Evolutionary conservation across 1,140 invertebrate species (phyloP).

Genomic region (Brachionus koreanus): DNA sequence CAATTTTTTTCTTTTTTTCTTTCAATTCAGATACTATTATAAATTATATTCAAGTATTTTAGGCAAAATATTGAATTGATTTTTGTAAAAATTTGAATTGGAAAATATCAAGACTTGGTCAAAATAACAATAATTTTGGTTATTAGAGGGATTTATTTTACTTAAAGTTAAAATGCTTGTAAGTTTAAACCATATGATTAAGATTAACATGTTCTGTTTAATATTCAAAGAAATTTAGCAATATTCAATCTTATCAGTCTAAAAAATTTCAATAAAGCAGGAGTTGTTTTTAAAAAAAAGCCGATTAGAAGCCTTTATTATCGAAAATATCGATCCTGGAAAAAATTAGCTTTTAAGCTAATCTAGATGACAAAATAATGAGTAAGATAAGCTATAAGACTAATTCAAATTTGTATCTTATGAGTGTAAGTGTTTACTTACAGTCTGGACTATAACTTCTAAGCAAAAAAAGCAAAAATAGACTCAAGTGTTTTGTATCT

Average conservation of each 20-base stretch:
- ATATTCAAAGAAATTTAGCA: background rate
- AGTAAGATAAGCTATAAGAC: background rate
- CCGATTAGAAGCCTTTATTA: background rate
- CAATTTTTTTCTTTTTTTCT: no score
- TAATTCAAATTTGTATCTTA: background rate
- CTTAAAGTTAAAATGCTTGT: no score
- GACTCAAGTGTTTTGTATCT: background rate
- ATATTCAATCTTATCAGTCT: background rate
- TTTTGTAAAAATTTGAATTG: background rate
- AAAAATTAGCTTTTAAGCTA: background rate
- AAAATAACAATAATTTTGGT: background rate
- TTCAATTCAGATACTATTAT: background rate
- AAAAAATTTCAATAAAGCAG: background rate
- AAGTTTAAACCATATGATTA: background rate
- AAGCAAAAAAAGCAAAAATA: background rate
- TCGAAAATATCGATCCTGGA: background rate
- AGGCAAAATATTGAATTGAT: background rate
- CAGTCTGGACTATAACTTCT: background rate
- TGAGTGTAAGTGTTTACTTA: slow-evolving; percentile 1
- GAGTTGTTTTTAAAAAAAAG: background rate
- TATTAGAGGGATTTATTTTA: no score
- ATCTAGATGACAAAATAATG: background rate
- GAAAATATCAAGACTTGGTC: no score
- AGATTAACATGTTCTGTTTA: background rate
- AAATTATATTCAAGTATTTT: background rate